A percentile compares a stretch with the other conserved stretches of the same genome.
phyloP scores from a whole-genome alignment of 2,113 vertebrate genomes.

The Gallinago paraguaiae region DNA sequence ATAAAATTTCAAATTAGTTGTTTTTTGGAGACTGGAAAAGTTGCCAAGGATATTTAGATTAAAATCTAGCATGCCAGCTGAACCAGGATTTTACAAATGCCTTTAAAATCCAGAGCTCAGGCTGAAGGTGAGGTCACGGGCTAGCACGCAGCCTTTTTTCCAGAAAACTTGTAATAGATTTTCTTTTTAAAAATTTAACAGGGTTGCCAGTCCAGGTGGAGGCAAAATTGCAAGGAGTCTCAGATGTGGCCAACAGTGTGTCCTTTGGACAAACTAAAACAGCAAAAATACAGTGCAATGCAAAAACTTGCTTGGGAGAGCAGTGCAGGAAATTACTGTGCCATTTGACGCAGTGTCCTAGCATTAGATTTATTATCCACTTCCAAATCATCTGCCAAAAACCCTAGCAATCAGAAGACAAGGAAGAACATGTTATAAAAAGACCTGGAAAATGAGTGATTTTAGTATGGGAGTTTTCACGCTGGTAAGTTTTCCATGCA shows the following conservation, averaged over 20 bases:
- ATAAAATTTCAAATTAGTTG: neutral
- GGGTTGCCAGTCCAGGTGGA: neutral
- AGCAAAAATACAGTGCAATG: neutral
- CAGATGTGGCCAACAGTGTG: neutral
- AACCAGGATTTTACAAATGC: neutral
- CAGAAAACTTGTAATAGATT: neutral
- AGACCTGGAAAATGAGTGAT: neutral
- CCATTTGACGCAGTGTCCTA: neutral
- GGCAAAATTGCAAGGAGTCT: neutral
- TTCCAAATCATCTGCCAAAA: constrained; percentile 14
- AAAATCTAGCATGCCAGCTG: rapidly evolving
- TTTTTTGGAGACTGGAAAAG: neutral
- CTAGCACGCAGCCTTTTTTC: neutral
- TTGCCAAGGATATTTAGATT: neutral
- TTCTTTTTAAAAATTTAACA: neutral
- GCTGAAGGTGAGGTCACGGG: neutral
- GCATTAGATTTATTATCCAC: neutral
- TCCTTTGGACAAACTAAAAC: neutral
- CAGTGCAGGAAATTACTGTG: neutral
- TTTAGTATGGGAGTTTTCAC: neutral
- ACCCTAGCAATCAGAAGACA: neutral
- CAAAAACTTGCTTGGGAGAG: neutral
- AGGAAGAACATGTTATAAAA: neutral
- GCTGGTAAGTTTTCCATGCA: neutral
- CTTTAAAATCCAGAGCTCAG: neutral